Conservation (phyloP, 2,888 invertebrate genomes). For the Drosophila ochracea region DNA sequence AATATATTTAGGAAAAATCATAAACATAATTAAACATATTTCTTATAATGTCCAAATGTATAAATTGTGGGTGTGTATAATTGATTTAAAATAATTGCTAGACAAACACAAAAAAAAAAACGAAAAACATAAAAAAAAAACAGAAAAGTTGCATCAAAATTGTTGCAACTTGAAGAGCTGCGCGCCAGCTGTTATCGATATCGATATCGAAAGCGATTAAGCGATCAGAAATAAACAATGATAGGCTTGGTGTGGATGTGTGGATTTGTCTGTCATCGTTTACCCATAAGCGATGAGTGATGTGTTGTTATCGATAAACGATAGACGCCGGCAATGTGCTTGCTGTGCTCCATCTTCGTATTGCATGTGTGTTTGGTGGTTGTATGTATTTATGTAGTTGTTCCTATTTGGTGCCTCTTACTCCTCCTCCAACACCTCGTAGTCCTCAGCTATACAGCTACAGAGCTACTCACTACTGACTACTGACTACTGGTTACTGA, state of each 20-base stretch:
- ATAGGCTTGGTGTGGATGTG: not conserved
- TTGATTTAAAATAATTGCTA: constrained; percentile 38
- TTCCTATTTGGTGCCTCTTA: constrained; percentile 1
- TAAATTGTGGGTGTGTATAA: constrained; percentile 11
- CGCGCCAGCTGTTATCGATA: not conserved
- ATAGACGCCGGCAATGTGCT: constrained; percentile 15
- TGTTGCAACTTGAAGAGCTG: not conserved
- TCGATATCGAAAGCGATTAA: not conserved
- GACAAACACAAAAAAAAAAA: constrained; percentile 8
- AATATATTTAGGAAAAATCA: constrained; percentile 14
- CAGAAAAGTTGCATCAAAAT: constrained; percentile 1
- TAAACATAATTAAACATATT: constrained; percentile 27
- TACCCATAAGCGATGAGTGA: not conserved
- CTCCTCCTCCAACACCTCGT: not conserved
- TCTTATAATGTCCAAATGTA: constrained; percentile 21
- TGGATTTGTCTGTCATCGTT: not conserved
- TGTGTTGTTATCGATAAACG: not conserved
- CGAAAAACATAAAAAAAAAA: constrained; percentile 9
- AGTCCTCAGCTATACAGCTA: not conserved
- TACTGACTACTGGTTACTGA: not conserved
- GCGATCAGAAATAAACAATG: not conserved
- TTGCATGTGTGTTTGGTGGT: not conserved
- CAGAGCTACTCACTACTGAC: not conserved
- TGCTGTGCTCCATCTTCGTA: not conserved
- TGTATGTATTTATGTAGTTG: not conserved